A percentile compares a stretch with the other conserved stretches of the same genome.
Conservation (phyloP, 2,113 vertebrate genomes). For the Hyperoodon ampullatus region DNA sequence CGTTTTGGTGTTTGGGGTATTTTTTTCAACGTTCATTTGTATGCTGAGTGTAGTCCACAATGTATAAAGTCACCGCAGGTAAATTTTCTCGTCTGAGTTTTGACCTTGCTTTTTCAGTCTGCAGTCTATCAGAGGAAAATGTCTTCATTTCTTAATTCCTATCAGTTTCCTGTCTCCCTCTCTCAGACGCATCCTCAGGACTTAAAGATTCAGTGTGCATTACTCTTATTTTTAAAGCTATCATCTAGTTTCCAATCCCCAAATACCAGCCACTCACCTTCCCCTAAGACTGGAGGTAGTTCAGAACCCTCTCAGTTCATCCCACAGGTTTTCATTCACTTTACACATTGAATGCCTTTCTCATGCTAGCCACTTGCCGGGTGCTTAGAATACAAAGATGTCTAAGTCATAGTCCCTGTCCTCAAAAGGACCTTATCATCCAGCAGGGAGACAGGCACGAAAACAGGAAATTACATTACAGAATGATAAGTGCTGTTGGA, state of each 20-base stretch:
- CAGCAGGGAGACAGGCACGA: conserved; percentile 28
- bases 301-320: background rate
- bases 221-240: conserved; percentile 48
- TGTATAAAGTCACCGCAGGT: conserved; percentile 27
- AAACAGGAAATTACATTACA: conserved; percentile 56
- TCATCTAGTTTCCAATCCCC: background rate
- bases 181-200: conserved; percentile 26
- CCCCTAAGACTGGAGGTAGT: background rate
- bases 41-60: background rate
- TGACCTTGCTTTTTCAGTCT: conserved; percentile 69
- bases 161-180: background rate
- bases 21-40: background rate
- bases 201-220: conserved; percentile 31
- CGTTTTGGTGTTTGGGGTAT: background rate
- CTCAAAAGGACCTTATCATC: conserved; percentile 56
- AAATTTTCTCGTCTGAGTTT: conserved; percentile 40
- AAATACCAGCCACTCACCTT: background rate
- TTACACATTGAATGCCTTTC: background rate
- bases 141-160: conserved; percentile 44
- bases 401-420: conserved; percentile 50
- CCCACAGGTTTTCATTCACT: background rate
- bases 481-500: conserved; percentile 50
- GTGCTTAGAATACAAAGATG: conserved; percentile 72
- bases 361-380: background rate
- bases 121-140: conserved; percentile 1